Conservation (phyloP, 1,140 invertebrate species). For the Drosophila lacteicornis region DNA sequence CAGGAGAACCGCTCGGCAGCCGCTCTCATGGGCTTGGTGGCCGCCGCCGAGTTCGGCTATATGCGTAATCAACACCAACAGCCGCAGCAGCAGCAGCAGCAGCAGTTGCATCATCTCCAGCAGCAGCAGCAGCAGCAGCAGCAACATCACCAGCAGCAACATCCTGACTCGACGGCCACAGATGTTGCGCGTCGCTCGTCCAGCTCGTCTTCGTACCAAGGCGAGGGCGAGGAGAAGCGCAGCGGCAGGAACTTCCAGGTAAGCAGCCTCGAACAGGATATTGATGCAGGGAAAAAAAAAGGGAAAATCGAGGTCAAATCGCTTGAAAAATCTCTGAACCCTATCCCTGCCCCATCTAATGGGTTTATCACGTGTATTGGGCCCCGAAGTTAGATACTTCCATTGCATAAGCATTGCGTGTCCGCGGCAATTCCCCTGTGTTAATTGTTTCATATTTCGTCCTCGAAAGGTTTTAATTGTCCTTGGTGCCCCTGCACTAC, state of each 20-base stretch:
- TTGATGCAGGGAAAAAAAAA: conserved; percentile 19
- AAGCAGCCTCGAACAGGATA: conserved; percentile 69
- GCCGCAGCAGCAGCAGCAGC: conserved; percentile 51
- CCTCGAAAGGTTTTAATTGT: conserved; percentile 72
- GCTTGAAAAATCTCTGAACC: conserved; percentile 49
- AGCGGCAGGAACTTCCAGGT: conserved; percentile 84
- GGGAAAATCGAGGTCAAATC: conserved; percentile 16
- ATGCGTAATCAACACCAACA: conserved; percentile 82
- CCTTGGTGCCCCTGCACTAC: neutral
- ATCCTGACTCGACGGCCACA: conserved; percentile 83
- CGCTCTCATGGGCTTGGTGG: conserved; percentile 71
- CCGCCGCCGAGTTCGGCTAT: conserved; percentile 69
- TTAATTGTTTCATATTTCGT: conserved; percentile 83
- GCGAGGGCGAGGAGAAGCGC: conserved; percentile 79
- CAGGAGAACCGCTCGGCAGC: conserved; percentile 69
- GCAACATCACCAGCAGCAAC: conserved; percentile 74
- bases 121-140: conserved; percentile 54
- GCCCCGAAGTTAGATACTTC: conserved; percentile 1
- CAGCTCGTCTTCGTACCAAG: conserved; percentile 74
- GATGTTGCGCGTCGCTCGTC: conserved; percentile 79
- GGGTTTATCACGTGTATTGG: conserved; percentile 57
- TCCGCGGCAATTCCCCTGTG: conserved; percentile 59
- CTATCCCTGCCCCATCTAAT: conserved; percentile 42
- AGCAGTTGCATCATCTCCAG: conserved; percentile 46
- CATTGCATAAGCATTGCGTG: conserved; percentile 74